Conservation (phyloP, 2,113 vertebrate genomes). For the Halcyon malimbica region DNA sequence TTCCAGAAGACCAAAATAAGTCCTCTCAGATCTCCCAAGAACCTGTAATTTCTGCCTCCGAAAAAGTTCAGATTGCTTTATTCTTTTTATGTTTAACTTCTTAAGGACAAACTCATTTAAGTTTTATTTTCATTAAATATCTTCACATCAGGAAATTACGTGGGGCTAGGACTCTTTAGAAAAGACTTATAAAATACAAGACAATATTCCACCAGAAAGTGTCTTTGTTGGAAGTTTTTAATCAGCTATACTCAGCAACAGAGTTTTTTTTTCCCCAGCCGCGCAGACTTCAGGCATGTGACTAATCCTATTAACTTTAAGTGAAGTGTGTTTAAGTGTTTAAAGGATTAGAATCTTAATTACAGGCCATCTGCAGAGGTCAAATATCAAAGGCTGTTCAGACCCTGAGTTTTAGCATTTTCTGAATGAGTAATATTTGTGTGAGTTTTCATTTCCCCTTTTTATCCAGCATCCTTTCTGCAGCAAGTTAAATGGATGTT, state of each 20-base stretch:
- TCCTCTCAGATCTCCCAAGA: background rate
- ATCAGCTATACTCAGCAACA: background rate
- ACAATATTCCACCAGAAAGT: background rate
- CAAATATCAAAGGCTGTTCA: constrained; percentile 43
- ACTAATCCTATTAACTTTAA: constrained; percentile 44
- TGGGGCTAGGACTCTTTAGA: background rate
- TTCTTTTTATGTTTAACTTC: background rate
- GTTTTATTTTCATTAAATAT: background rate
- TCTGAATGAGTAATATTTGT: constrained; percentile 29
- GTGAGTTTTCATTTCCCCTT: background rate
- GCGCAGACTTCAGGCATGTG: background rate
- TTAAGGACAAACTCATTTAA: background rate
- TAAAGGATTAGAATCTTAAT: constrained; percentile 53
- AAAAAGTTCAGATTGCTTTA: background rate
- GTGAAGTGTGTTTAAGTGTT: constrained; percentile 31
- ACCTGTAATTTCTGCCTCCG: background rate
- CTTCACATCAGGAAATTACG: background rate
- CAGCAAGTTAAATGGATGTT: background rate
- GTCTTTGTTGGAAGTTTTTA: background rate
- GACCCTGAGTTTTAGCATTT: constrained; percentile 17
- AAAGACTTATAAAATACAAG: background rate
- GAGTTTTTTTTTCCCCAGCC: background rate
- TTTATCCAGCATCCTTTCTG: background rate
- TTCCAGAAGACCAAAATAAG: background rate
- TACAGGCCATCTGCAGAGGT: constrained; percentile 34